phyloP scores from a whole-genome alignment of 53 echinoderm and acorn worm species.

The Patiria pectinifera region DNA sequence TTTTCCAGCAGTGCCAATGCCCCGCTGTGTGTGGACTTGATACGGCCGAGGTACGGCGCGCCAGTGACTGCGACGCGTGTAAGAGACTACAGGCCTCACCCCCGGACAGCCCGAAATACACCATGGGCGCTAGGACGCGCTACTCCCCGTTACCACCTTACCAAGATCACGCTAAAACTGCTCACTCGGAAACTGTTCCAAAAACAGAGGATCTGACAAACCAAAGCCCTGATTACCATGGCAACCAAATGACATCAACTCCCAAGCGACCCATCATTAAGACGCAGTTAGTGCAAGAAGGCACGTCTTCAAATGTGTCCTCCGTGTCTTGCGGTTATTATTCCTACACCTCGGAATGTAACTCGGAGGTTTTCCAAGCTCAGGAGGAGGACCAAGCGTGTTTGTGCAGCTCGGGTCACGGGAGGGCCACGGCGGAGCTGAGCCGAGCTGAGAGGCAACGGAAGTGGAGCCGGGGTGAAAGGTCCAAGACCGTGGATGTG shows the following conservation, averaged over 20 bases:
- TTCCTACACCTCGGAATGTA: conserved; percentile 64
- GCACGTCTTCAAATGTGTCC: conserved; percentile 52
- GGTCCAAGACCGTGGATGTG: conserved; percentile 66
- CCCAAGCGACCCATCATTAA: conserved; percentile 29
- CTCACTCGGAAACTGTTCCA: not conserved
- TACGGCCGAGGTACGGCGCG: conserved; percentile 31
- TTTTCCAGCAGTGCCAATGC: conserved; percentile 38
- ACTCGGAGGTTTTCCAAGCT: conserved; percentile 30
- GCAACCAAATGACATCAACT: conserved; percentile 9
- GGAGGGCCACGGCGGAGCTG: conserved; percentile 11
- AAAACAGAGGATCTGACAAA: not conserved
- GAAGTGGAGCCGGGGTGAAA: conserved; percentile 71
- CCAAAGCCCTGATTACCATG: conserved; percentile 3
- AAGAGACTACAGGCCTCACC: conserved; percentile 47
- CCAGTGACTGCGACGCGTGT: conserved; percentile 59
- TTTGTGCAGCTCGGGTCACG: not conserved
- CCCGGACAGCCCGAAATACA: conserved; percentile 48
- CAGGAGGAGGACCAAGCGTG: conserved; percentile 6
- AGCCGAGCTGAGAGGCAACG: conserved; percentile 61
- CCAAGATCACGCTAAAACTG: conserved; percentile 1
- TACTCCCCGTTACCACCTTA: conserved; percentile 28
- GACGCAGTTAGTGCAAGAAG: conserved; percentile 30
- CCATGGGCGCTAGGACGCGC: conserved; percentile 24
- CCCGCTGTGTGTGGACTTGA: conserved; percentile 12
- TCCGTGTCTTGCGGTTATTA: conserved; percentile 74